Base-by-base conservation (phyloP, 2,888 invertebrate genomes). In the Perithous albicinctus region DNA sequence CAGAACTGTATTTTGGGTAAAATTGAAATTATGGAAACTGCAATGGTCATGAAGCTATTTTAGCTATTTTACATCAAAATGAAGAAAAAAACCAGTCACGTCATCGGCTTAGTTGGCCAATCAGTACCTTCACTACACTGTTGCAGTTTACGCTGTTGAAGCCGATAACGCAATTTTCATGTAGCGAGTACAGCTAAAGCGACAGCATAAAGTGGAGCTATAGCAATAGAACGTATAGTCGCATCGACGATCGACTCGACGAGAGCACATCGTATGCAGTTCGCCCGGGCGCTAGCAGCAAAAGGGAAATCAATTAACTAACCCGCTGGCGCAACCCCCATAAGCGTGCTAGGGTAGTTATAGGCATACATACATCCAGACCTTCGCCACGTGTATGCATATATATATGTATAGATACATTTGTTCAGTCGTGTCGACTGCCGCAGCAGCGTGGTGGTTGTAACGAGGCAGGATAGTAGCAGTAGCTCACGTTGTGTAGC, bases 251-350 rank as follows among this genome's bases (percentile, higher is more conserved):
- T 88, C 88, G 89, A 87, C 83, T 85, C 82, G 84, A 69, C 72
- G 78, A 67, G 85, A 86, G 87, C 86, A 63, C 63, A 85, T 86
- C 84, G 85, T 84, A 83, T 69, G 85, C 61, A 51, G 59, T 51
- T 83, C 83, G 77, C 86, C 54, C 63, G 59, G 63, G 48, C 83
- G 77, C 83, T 83, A 85, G 83, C 85, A 84, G 84, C 86, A 84
- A 88, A 88, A 88, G 87, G 86, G 84, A 91, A 91, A 91, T 91
- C 91, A 91, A 91, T 91, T 91, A 91, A 90, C 87, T 88, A 82
- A 81, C 83, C 76, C 83, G 80, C 85, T 77, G 78, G 79, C 59
- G 77, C 43, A 79, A 56, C 76, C 76, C 67, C 51, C 63, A 51
- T 76, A 72, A 72, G 69, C 67, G 74, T 75, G 69, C 64, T 54